Evolutionary conservation across 1,140 invertebrate species (phyloP), one percentile per base, ranked within the genome.

Genomic region (Drosophila truncata): DNA sequence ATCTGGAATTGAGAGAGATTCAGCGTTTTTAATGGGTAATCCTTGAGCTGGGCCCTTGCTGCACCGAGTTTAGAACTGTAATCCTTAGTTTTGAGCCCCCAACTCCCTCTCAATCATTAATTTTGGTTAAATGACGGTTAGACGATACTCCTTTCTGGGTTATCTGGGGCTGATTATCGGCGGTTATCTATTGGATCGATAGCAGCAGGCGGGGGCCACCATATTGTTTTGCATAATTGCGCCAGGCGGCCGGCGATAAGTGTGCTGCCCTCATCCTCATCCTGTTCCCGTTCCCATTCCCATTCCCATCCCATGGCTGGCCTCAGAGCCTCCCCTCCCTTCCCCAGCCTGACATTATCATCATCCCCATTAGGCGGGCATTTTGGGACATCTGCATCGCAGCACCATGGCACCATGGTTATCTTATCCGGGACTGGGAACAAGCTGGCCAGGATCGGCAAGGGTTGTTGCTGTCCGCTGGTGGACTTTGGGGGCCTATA

Each of bases 221-320:
- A 88, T 88, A 84, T 88, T 88, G 84, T 84, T 88, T 84, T 90
- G 77, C 81, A 84, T 88, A 88, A 88, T 72, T 90, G 66, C 54
- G 65, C 59, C 82, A 60, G 67, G 75, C 73, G 52, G 39, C 23
- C 55, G 57, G 39, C 44, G 77, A 85, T 77, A 82, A 83, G 69
- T 47, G 44, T 62, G 42, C 55, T 75, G 35, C 72, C 60, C 67
- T 58, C 74, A 47, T 37, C 44, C 47, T 29, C 59, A 39, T 20
- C 31, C 14, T 31, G n/a, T n/a, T n/a, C n/a, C n/a, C 25, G 6
- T 23, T 1, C 3, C 18, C 58, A 20, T 14, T n/a, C 23, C 16
- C 23, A 10, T 46, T 27, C 46, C 59, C 42, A 35, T 44, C 13
- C 46, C 33, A 41, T 49, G 63, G 16, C 18, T 50, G 27, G 10